Conservation (phyloP, 2,113 vertebrate species). For the Scophthalmus maximus region DNA sequence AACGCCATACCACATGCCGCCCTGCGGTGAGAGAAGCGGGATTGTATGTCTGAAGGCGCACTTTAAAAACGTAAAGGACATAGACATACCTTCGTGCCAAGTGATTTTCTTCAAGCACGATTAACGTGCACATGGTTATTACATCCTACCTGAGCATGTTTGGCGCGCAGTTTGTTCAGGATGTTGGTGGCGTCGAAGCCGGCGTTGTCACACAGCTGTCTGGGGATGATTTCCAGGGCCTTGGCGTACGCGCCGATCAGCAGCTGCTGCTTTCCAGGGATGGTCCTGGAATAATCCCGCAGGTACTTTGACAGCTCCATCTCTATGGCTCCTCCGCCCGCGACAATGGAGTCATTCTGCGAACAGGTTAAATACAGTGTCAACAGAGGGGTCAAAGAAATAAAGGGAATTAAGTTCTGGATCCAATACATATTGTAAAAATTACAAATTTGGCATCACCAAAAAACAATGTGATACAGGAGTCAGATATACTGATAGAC, state of each 20-base stretch:
- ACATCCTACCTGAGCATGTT: conserved; percentile 91
- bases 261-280: conserved; percentile 97
- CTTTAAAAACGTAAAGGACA: background rate
- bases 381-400: background rate
- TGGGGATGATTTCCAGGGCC: conserved; percentile 95
- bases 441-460: no score
- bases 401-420: no score
- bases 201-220: conserved; percentile 98
- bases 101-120: background rate
- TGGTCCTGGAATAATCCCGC: conserved; percentile 95
- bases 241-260: conserved; percentile 96
- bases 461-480: no score
- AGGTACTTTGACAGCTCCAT: conserved; percentile 98
- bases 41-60: background rate
- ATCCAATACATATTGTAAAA: no score
- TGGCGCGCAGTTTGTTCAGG: conserved; percentile 96
- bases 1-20: conserved; percentile 93
- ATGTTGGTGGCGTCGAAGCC: conserved; percentile 99
- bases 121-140: background rate
- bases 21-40: conserved; percentile 72
- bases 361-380: background rate
- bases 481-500: no score
- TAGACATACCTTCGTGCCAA: no score
- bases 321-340: conserved; percentile 95
- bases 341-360: conserved; percentile 95